Evolutionary conservation across 2,888 invertebrate genomes (phyloP), one percentile per base, ranked within the genome.

Genomic region (Sinohyriopsis cumingii): DNA sequence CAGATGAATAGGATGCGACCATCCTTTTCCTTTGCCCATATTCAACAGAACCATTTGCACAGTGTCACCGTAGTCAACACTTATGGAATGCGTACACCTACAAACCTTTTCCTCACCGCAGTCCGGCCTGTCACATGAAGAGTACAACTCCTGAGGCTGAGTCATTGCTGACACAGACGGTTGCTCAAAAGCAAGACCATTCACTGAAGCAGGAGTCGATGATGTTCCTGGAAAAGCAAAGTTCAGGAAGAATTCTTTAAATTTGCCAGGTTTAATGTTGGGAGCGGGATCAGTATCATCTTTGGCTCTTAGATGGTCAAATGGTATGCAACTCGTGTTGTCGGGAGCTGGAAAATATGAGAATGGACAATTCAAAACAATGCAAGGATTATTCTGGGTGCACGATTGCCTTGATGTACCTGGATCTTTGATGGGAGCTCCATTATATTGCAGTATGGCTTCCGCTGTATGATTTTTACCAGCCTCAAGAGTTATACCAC

Each of bases 1-100:
- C 63, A 79, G 62, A 70, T 79, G 79, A n/a, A 79, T 66, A n/a
- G 79, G 79, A 67, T 78, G 79, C 5, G 68, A 25, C 60, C 63
- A 66, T 6, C 70, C 69, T 22, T 56, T 55, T 25, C 72, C 74
- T 12, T 33, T 64, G 3, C 76, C 75, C 63, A 72, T 65, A 57
- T 69, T 73, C 15, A 72, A 28, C 12, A 79, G 61, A 19, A 76
- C 71, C 25, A 78, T 22, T 33, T 76, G 76, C 0, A 72, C 59
- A 2, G 65, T 63, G 24, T 72, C 66, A 19, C 56, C 64, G 12
- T 62, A n/a, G 12, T 68, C 28, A 7, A 79, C 20, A 9, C 67
- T 54, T 6, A 78, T 7, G 19, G 64, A 60, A 18, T 71, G 28
- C 5, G 72, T 67, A 59, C 78, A 78, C 24, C 59, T 55, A 57